Evolutionary conservation across 2,113 vertebrate genomes (phyloP).

Genomic region (Cinclus mexicanus): DNA sequence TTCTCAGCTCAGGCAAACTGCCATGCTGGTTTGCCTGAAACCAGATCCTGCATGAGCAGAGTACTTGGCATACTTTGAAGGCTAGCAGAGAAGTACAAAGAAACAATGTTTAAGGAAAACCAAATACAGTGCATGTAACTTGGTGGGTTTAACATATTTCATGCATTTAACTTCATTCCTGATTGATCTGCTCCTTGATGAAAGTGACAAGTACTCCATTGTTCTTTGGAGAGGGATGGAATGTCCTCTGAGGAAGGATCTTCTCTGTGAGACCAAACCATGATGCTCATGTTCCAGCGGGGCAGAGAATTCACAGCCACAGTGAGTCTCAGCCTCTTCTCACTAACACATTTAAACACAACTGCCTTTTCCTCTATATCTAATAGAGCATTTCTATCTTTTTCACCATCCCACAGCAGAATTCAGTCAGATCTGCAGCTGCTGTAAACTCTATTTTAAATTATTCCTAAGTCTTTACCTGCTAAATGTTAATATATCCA

Average conservation of each 20-base stretch:
- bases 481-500: slow-evolving; percentile 9
- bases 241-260: background rate
- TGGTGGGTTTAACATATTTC: background rate
- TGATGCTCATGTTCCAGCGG: background rate
- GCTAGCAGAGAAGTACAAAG: background rate
- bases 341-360: background rate
- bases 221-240: background rate
- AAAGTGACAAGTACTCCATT: background rate
- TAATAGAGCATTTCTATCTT: background rate
- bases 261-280: background rate
- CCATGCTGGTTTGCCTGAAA: slow-evolving; percentile 55
- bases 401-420: background rate
- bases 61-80: slow-evolving; percentile 23
- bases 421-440: background rate
- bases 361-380: background rate
- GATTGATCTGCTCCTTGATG: background rate
- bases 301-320: background rate
- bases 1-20: slow-evolving; percentile 55
- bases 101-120: slow-evolving; percentile 11
- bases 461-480: background rate
- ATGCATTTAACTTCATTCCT: background rate
- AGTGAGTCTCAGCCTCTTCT: background rate
- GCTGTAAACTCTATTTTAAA: background rate
- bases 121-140: background rate
- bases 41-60: slow-evolving; percentile 25